phyloP scores from a whole-genome alignment of 2,797 vertebrate species.

The Threskiornis aethiopicus region DNA sequence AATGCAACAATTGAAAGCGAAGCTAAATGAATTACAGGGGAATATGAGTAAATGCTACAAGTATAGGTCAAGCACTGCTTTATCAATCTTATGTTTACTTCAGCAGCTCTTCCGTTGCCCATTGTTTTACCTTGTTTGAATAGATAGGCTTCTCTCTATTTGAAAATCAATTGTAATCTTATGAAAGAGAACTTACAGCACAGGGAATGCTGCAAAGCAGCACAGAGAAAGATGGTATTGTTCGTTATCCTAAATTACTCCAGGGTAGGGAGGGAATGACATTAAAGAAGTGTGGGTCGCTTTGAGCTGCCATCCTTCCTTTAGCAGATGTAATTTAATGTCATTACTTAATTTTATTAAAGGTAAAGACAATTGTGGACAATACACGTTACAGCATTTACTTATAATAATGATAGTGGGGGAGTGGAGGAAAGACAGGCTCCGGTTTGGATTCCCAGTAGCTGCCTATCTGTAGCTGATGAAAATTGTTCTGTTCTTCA shows the following conservation, averaged over 20 bases:
- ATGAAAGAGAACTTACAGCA: constrained; percentile 36
- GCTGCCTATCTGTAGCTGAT: background rate
- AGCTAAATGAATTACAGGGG: constrained; percentile 33
- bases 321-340: constrained; percentile 35
- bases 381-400: constrained; percentile 21
- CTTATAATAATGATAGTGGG: constrained; percentile 1
- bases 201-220: constrained; percentile 29
- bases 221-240: constrained; percentile 23
- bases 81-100: constrained; percentile 46
- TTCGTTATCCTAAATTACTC: constrained; percentile 53
- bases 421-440: background rate
- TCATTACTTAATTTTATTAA: constrained; percentile 62
- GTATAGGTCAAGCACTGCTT: constrained; percentile 4
- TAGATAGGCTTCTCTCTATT: constrained; percentile 40
- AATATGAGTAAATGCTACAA: constrained; percentile 27
- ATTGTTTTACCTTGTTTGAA: constrained; percentile 59
- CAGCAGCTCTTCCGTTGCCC: background rate
- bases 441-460: background rate
- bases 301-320: constrained; percentile 39
- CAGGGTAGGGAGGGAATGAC: constrained; percentile 19
- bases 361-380: constrained; percentile 52
- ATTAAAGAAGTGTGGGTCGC: constrained; percentile 50
- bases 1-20: constrained; percentile 26
- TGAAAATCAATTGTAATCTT: constrained; percentile 60
- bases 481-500: background rate